Evolutionary conservation across 2,888 invertebrate species (phyloP).

Genomic region (Laothoe populi): DNA sequence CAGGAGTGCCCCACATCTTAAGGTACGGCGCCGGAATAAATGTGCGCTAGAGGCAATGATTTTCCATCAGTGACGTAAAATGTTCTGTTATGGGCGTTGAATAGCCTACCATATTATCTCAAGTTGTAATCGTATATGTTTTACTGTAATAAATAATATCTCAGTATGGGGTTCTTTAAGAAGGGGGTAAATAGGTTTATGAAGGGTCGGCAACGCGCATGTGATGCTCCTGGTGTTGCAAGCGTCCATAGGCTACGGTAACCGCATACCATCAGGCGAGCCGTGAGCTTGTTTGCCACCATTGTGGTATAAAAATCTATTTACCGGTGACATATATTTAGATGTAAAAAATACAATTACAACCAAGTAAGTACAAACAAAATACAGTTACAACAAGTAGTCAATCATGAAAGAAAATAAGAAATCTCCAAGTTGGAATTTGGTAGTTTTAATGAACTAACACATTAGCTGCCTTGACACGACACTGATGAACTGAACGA

Average conservation of each 20-base stretch:
- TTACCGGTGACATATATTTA: neutral
- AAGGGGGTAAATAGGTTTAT: too few relatives aligned
- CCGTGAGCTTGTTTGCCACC: too few relatives aligned
- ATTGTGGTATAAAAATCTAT: too few relatives aligned
- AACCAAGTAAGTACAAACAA: too few relatives aligned
- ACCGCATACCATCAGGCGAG: too few relatives aligned
- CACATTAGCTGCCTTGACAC: neutral
- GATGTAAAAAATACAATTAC: neutral
- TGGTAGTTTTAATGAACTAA: too few relatives aligned
- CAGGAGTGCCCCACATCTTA: slow-evolving; percentile 44
- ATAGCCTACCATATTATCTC: neutral
- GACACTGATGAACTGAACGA: neutral
- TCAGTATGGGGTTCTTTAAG: too few relatives aligned
- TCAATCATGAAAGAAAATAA: neutral
- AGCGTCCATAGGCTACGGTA: too few relatives aligned
- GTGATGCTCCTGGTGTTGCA: too few relatives aligned
- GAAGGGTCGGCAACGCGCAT: too few relatives aligned
- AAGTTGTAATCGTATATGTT: neutral
- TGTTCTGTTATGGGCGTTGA: slow-evolving; percentile 24
- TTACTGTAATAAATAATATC: neutral
- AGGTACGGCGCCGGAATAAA: slow-evolving; percentile 34
- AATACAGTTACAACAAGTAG: neutral
- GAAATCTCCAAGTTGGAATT: neutral
- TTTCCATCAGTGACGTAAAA: slow-evolving; percentile 42
- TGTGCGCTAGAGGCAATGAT: slow-evolving; percentile 45